Base-by-base conservation (phyloP, 2,113 vertebrate genomes). In the Lycaon pictus region DNA sequence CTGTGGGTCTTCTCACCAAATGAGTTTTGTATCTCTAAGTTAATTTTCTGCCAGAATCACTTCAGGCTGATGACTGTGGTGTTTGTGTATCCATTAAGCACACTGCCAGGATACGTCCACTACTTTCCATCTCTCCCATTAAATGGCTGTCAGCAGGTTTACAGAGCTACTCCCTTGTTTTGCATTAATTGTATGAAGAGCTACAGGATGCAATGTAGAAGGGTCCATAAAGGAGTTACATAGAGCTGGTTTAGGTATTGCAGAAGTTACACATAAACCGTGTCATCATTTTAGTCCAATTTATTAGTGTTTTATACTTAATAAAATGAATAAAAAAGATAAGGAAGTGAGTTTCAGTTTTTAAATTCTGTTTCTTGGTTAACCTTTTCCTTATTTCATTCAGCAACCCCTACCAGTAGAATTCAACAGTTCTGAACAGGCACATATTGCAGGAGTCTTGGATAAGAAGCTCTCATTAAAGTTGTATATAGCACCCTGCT, bases 31-130 rank as follows among this genome's bases (percentile, higher is more conserved):
- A 92, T 98, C 88, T 97, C 97, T 96, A 94, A 97, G 98, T 98
- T 99, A 99, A 99, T 99, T 99, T 98, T 98, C 98, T 99, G 98
- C 98, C 99, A 98, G 95, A 97, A 97, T 98, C 97, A 86, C 98
- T 99, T 99, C 53, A 96, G 95, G 85, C 92, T 98, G 99, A 98
- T 0, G 96, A 60, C 98, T 97, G 56, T 92, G 97, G 96, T 98
- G 97, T 99, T 98, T 98, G 98, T 98, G 95, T 98, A 97, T 98
- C 98, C 97, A 98, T 98, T 99, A 98, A 98, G 96, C 89, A 84
- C 72, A 8, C 90, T 99, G 98, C 98, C 98, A 98, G 98, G 95
- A 91, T 95, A 43, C 69, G 98, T 98, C 98, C 98, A 98, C 98
- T 97, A 15, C 95, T 98, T 98, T 97, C 98, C 74, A 97, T 97